phyloP scores from a whole-genome alignment of 2,797 vertebrate genomes.

The Phrynocephalus forsythii region DNA sequence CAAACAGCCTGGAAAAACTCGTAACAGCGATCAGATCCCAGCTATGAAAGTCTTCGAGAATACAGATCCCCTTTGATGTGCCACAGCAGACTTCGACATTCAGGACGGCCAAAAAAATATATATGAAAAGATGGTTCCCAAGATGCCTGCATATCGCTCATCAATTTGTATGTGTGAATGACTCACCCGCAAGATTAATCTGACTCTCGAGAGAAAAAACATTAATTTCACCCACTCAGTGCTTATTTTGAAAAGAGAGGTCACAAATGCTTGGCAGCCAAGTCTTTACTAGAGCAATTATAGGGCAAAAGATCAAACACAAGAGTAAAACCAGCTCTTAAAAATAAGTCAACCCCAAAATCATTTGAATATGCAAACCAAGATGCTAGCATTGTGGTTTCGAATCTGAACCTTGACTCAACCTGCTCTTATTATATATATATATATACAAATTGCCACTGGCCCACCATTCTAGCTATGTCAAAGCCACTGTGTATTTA shows the following conservation, averaged over 20 bases:
- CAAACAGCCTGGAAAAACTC: no score
- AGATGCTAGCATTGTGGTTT: neutral
- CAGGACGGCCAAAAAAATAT: no score
- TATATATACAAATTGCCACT: no score
- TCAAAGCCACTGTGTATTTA: neutral
- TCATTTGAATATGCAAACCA: neutral
- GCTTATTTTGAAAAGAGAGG: neutral
- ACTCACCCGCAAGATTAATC: neutral
- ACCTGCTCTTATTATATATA: neutral
- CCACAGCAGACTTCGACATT: neutral
- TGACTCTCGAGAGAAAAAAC: neutral
- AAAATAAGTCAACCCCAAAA: neutral
- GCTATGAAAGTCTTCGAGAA: no score
- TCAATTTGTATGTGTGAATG: neutral
- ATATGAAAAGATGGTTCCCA: no score
- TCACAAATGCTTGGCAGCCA: neutral
- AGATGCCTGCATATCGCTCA: neutral
- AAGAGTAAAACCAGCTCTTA: neutral
- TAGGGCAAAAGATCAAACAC: neutral
- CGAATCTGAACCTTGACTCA: neutral
- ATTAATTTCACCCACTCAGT: neutral
- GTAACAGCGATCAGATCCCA: no score
- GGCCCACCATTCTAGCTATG: neutral
- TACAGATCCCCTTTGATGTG: neutral
- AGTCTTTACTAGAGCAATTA: neutral